Conservation (phyloP, 1,140 invertebrate genomes). For the Paralvinella palmiformis region DNA sequence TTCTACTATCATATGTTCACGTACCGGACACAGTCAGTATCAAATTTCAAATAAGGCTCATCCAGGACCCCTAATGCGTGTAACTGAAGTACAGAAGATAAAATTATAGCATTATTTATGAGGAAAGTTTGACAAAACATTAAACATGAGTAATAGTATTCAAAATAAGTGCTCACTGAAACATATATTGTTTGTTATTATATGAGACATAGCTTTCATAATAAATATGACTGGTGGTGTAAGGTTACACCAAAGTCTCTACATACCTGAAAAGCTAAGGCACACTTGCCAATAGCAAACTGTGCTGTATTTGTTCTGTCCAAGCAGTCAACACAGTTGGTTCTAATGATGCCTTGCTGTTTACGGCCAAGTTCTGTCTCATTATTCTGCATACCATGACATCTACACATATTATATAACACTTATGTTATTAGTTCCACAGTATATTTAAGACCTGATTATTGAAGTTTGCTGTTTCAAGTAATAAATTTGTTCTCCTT, state of each 20-base stretch:
- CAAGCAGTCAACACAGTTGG: slow-evolving; percentile 98
- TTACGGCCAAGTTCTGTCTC: neutral
- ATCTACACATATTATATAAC: too few species aligned
- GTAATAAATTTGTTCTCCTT: too few species aligned
- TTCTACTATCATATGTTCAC: slow-evolving; percentile 8
- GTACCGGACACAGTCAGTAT: slow-evolving; percentile 78
- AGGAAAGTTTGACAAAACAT: too few species aligned
- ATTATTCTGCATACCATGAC: too few species aligned
- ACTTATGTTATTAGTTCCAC: too few species aligned
- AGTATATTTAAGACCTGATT: too few species aligned
- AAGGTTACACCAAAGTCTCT: neutral
- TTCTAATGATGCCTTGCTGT: slow-evolving; percentile 90
- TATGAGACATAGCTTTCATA: too few species aligned
- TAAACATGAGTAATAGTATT: too few species aligned
- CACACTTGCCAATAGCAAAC: slow-evolving; percentile 96
- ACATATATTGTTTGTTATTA: too few species aligned
- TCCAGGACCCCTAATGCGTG: slow-evolving; percentile 80
- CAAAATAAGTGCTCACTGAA: neutral
- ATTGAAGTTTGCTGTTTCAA: too few species aligned
- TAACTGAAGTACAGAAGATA: slow-evolving; percentile 64
- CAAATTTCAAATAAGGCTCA: slow-evolving; percentile 81
- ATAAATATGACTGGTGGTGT: neutral
- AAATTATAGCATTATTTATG: too few species aligned
- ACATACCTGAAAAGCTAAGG: slow-evolving; percentile 74
- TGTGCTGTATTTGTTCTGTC: slow-evolving; percentile 99